These are phyloP conservation scores for Ancistrus triradiatus DNA, from an alignment of 2,113 vertebrate genomes.

Conservation along the genomic window DNA sequence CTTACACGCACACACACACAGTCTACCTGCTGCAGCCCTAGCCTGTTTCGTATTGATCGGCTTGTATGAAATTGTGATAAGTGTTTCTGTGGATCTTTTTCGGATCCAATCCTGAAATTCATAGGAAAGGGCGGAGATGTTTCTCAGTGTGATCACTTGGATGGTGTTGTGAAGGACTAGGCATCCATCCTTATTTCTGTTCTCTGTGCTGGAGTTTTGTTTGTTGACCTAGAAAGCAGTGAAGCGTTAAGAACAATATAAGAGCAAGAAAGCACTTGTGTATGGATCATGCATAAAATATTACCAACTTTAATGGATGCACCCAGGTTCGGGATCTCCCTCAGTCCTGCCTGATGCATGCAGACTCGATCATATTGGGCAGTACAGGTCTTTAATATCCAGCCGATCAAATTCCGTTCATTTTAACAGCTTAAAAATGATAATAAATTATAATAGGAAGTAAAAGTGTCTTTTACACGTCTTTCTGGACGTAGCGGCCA, in stretches of 20 bases:
- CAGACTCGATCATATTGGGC: not conserved
- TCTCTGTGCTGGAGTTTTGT: constrained; percentile 16
- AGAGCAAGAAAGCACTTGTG: constrained; percentile 30
- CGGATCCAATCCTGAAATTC: constrained; percentile 22
- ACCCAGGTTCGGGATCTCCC: not conserved
- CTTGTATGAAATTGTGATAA: constrained; percentile 31
- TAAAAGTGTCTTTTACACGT: no score
- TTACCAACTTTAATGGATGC: constrained; percentile 38
- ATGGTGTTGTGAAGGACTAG: constrained; percentile 9
- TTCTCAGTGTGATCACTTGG: constrained; percentile 12
- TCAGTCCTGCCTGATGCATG: not conserved
- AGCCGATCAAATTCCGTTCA: no score
- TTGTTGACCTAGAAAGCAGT: constrained; percentile 38
- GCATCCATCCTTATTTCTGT: constrained; percentile 20
- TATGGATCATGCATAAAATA: constrained; percentile 48
- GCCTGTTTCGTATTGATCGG: constrained; percentile 27
- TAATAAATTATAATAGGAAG: no score
- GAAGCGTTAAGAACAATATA: constrained; percentile 38
- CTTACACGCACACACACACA: constrained; percentile 44
- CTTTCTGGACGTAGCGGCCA: no score
- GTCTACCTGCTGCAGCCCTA: constrained; percentile 23
- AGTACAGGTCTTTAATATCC: not conserved
- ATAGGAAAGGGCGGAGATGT: constrained; percentile 5
- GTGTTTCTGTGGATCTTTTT: constrained; percentile 25
- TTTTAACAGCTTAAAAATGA: no score